These are phyloP conservation scores for human DNA, from an alignment of 2,113 vertebrate genomes.

Conservation along the genomic window DNA sequence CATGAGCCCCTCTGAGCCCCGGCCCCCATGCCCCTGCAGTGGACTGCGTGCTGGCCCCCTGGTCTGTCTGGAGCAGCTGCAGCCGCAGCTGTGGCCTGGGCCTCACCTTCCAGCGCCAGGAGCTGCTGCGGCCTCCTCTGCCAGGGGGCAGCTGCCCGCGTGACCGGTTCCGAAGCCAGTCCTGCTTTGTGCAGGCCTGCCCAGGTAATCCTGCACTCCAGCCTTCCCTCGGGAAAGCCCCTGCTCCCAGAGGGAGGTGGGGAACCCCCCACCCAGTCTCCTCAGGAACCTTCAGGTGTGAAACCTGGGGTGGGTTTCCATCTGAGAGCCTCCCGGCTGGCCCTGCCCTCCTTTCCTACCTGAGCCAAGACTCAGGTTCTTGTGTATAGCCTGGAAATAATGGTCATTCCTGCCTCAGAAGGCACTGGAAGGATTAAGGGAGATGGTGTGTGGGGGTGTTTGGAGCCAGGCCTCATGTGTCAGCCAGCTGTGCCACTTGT, in stretches of 20 bases:
- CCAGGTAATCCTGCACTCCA: conserved; percentile 82
- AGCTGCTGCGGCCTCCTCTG: conserved; percentile 83
- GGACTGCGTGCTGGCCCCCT: conserved; percentile 88
- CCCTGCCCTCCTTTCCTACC: not conserved
- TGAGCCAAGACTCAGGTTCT: not conserved
- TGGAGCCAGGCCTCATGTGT: not conserved
- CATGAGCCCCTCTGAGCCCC: not conserved
- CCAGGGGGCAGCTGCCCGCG: conserved; percentile 83
- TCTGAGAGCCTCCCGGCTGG: fast-evolving
- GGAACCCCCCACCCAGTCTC: too few species aligned
- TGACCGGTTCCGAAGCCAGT: conserved; percentile 85
- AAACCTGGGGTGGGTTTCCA: not conserved
- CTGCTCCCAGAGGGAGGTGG: not conserved
- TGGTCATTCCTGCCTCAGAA: fast-evolving
- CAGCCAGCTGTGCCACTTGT: not conserved
- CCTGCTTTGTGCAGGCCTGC: conserved; percentile 91
- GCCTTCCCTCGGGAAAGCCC: not conserved
- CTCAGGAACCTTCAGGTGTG: not conserved
- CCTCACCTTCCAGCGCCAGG: conserved; percentile 87
- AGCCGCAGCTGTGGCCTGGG: conserved; percentile 92
- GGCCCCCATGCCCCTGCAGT: conserved; percentile 72
- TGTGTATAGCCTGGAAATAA: too few species aligned
- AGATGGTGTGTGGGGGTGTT: not conserved
- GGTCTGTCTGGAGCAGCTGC: conserved; percentile 92
- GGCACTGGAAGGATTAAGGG: not conserved